Conservation (phyloP, 2,113 vertebrate genomes). For the Panthera leo region DNA sequence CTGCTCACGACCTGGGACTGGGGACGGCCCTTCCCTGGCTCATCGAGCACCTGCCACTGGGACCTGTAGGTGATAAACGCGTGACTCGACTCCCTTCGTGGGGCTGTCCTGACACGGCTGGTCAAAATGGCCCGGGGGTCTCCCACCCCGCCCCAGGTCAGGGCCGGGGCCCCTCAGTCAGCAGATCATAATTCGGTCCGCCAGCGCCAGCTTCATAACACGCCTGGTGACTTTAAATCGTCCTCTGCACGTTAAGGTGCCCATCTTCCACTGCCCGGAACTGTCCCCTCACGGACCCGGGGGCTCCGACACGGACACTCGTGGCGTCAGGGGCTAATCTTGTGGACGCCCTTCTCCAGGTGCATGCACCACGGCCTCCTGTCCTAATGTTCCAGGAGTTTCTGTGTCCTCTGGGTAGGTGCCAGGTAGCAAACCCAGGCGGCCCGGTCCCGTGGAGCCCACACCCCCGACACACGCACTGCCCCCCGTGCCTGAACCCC, state of each 20-base stretch:
- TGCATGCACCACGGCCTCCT: fast-evolving
- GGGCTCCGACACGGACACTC: no score
- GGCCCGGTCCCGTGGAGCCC: neutral
- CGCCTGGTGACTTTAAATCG: neutral
- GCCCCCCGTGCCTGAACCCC: neutral
- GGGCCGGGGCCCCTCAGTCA: neutral
- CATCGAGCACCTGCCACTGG: neutral
- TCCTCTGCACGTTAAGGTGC: neutral
- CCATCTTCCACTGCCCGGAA: no score
- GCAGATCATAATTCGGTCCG: neutral
- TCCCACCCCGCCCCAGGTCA: neutral
- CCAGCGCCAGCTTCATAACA: neutral
- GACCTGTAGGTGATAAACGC: neutral
- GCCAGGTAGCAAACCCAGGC: neutral
- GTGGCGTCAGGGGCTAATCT: neutral
- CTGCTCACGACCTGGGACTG: neutral
- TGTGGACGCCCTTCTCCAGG: fast-evolving
- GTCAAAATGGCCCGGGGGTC: neutral
- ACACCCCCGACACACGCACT: fast-evolving
- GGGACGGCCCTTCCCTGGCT: neutral
- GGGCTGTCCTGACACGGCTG: neutral
- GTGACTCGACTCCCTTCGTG: neutral
- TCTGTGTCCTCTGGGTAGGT: neutral
- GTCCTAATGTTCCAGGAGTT: no score
- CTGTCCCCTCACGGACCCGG: no score